phyloP scores from a whole-genome alignment of 2,888 invertebrate genomes.

The Himalopsyche anomala region DNA sequence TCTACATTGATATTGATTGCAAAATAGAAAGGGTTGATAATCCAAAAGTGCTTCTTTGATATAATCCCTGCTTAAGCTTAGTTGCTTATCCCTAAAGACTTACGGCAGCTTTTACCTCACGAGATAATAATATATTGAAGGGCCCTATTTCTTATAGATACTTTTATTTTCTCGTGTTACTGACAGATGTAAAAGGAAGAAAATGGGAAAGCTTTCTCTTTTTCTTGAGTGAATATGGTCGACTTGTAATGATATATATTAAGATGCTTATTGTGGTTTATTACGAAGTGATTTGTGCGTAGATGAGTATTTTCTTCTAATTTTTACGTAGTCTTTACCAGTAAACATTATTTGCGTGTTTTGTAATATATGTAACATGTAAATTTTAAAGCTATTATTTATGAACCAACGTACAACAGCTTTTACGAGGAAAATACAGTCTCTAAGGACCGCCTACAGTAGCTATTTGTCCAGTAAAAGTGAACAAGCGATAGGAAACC shows the following conservation, averaged over 20 bases:
- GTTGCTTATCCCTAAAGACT: constrained; percentile 8
- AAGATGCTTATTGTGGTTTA: constrained; percentile 11
- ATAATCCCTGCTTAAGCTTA: constrained; percentile 10
- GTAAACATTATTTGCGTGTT: too few species aligned
- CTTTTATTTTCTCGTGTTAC: background rate
- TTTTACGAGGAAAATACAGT: too few species aligned
- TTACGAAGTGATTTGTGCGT: background rate
- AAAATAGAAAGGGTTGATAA: background rate
- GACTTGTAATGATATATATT: background rate
- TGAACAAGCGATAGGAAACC: too few species aligned
- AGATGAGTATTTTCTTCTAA: background rate
- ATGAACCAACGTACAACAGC: too few species aligned
- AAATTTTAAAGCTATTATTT: too few species aligned
- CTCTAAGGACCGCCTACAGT: too few species aligned
- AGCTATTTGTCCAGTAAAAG: too few species aligned
- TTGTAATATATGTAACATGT: too few species aligned
- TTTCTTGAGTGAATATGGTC: background rate
- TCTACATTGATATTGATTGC: background rate
- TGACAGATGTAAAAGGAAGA: constrained; percentile 26
- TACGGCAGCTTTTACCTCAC: constrained; percentile 13
- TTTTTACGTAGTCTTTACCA: too few species aligned
- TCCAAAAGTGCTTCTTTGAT: constrained; percentile 17
- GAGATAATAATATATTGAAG: constrained; percentile 34
- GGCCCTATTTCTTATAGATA: constrained; percentile 15
- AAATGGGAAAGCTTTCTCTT: constrained; percentile 7